Conservation (phyloP, 2,888 invertebrate genomes). For the Leptothorax acervorum region DNA sequence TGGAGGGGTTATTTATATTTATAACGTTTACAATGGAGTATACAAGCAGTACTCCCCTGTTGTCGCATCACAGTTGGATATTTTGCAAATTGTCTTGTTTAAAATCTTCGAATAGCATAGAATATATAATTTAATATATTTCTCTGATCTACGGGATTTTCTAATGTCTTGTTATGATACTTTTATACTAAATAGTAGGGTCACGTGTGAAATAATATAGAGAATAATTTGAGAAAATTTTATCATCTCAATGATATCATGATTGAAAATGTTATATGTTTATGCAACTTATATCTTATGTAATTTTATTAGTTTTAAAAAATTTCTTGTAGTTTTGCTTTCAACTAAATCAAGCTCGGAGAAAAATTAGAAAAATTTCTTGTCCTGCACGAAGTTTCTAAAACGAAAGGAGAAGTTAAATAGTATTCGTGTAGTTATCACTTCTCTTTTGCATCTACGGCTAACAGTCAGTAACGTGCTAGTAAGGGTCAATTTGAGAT, state of each 20-base stretch:
- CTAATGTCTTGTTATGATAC: background rate
- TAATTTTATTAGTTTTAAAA: background rate
- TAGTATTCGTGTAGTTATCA: background rate
- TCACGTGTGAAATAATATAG: conserved; percentile 6
- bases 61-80: background rate
- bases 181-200: conserved; percentile 32
- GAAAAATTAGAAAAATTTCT: background rate
- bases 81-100: background rate
- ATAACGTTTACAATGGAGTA: background rate
- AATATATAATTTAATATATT: conserved; percentile 24
- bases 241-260: conserved; percentile 25
- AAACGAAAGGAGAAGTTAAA: background rate
- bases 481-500: background rate
- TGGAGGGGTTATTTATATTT: conserved; percentile 10
- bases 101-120: background rate
- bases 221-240: conserved; percentile 46
- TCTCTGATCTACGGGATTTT: conserved; percentile 14
- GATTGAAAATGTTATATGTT: background rate
- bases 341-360: background rate
- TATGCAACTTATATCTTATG: background rate
- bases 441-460: background rate
- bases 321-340: background rate
- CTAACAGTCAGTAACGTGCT: background rate
- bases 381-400: background rate
- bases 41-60: background rate